Evolutionary conservation across 1,140 invertebrate species (phyloP), one percentile per base, ranked within the genome.

Genomic region (Aphelenchoides besseyi): DNA sequence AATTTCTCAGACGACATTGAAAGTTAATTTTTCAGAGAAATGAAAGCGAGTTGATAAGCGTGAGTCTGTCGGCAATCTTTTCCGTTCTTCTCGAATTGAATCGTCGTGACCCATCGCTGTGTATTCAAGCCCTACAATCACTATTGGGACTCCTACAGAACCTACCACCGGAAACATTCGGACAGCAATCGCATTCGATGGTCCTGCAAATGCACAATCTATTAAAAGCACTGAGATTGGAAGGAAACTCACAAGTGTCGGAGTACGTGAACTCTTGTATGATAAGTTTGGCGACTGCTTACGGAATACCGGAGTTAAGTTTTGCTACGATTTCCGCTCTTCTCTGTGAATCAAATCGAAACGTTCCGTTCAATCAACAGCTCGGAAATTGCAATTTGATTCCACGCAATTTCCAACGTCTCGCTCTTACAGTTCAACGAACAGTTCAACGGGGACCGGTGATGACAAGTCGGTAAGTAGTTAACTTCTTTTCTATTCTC

Each of bases 61-160:
- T 82, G 8, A 69, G 79, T 9, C 48, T 82, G n/a, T 70, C 68
- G 3, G 74, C 66, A 26, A 57, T 83, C 30, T 82, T 82, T 69
- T 83, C 80, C 2, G 73, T 82, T 29, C 73, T 82, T 18, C n/a
- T 76, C 12, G 79, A 82, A 67, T 68, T 82, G 1, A 82, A 80
- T 64, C 71, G 72, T 23, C 55, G 79, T 35, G 80, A 82, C 37
- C 69, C 80, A 9, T 79, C 83, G 8, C 69, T 82, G 2, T 82
- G 80, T 67, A 74, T 72, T 3, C 74, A 81, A 55, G 77, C 76
- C 2, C 72, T 82, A 1, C 68, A 75, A 48, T 81, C 82, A n/a
- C 57, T 82, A 12, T 63, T 82, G 8, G 37, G 67, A 36, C 30
- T 83, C 0, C 70, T 82, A 3, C 81, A 83, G 69, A 68, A 71